These are phyloP conservation scores for Chaetoderma sp. DNA, from an alignment of 2,888 invertebrate species.

Conservation along the genomic window DNA sequence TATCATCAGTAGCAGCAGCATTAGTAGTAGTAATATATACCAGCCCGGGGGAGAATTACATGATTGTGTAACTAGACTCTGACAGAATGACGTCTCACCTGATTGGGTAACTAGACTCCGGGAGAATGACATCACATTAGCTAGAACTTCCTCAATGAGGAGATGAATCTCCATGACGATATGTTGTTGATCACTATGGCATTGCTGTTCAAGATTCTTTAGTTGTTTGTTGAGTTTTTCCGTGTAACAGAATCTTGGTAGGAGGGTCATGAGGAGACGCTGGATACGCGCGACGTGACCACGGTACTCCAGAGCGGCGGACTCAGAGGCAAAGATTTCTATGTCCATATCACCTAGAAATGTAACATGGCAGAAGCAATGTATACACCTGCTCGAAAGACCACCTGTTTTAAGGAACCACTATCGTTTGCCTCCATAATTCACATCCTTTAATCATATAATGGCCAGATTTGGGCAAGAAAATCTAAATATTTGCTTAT, in stretches of 20 bases:
- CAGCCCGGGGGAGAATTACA: too few relatives aligned
- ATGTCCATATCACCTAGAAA: slow-evolving; percentile 37
- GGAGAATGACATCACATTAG: slow-evolving; percentile 64
- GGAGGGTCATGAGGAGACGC: slow-evolving; percentile 80
- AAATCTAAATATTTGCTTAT: too few relatives aligned
- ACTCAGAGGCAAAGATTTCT: slow-evolving; percentile 44
- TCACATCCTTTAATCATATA: too few relatives aligned
- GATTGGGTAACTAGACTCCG: slow-evolving; percentile 57
- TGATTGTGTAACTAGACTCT: too few relatives aligned
- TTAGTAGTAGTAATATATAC: too few relatives aligned
- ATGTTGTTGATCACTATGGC: slow-evolving; percentile 32
- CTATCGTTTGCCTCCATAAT: too few relatives aligned
- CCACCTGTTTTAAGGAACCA: too few relatives aligned
- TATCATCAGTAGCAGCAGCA: too few relatives aligned
- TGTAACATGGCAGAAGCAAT: not conserved
- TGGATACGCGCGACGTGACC: slow-evolving; percentile 76
- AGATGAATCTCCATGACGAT: slow-evolving; percentile 51
- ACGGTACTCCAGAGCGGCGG: slow-evolving; percentile 58
- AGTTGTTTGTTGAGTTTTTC: slow-evolving; percentile 57
- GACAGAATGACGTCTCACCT: slow-evolving; percentile 35
- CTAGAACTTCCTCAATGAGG: slow-evolving; percentile 58
- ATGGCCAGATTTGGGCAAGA: too few relatives aligned
- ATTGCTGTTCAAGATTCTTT: slow-evolving; percentile 39
- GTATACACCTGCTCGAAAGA: not conserved
- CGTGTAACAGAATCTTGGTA: slow-evolving; percentile 76